These are phyloP conservation scores for Ageneiosus marmoratus DNA, from an alignment of 2,113 vertebrate genomes.

Conservation along the genomic window DNA sequence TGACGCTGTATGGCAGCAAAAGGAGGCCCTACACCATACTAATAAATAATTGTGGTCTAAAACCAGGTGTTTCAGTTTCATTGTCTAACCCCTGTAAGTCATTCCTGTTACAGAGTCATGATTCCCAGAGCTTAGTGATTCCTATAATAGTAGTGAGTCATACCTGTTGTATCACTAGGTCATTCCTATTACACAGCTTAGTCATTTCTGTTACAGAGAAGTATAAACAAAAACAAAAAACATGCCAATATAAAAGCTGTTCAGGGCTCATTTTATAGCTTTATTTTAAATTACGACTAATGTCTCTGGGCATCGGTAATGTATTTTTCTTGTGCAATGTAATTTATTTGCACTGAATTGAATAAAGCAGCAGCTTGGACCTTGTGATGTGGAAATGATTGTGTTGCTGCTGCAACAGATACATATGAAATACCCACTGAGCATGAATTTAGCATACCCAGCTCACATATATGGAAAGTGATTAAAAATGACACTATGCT, in stretches of 20 bases:
- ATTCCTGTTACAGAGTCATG: background rate
- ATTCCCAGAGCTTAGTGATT: background rate
- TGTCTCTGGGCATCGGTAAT: background rate
- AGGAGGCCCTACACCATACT: too few relatives aligned
- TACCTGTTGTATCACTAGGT: background rate
- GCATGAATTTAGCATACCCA: background rate
- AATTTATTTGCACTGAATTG: background rate
- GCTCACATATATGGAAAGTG: background rate
- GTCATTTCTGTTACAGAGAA: background rate
- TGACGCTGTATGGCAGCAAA: too few relatives aligned
- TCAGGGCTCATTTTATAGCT: background rate
- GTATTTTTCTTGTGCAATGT: background rate
- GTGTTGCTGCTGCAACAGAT: background rate
- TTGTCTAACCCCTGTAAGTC: too few relatives aligned
- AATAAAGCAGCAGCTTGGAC: background rate
- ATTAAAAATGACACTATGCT: constrained; percentile 13
- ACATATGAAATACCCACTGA: background rate
- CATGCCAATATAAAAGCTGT: background rate
- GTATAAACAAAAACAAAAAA: too few relatives aligned
- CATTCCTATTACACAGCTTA: background rate
- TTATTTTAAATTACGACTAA: background rate
- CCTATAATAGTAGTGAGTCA: background rate
- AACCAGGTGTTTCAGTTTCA: too few relatives aligned
- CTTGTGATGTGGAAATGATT: background rate
- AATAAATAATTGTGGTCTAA: too few relatives aligned